Conservation (phyloP, 2,113 vertebrate genomes). For the Myocastor coypus region DNA sequence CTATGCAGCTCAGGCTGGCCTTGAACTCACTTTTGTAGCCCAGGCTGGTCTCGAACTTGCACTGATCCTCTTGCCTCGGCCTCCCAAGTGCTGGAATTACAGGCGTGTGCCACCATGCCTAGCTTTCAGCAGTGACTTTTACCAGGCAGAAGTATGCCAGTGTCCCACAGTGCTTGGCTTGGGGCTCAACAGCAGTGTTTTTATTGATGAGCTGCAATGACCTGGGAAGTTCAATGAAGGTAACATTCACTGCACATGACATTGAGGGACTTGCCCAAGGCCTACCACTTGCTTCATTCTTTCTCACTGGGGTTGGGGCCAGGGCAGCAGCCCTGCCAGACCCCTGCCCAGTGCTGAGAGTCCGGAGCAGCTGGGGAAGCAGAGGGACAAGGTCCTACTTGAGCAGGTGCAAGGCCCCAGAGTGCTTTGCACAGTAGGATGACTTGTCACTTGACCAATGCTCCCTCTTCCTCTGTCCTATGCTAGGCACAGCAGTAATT, state of each 20-base stretch:
- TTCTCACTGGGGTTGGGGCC: neutral
- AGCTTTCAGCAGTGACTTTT: neutral
- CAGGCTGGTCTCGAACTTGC: too few relatives aligned
- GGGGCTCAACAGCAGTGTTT: neutral
- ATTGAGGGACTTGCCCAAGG: accelerated
- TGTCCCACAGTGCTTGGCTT: neutral
- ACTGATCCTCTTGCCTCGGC: too few relatives aligned
- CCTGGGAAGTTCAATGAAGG: too few relatives aligned
- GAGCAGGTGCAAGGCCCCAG: neutral
- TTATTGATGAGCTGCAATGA: neutral
- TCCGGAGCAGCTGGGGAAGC: neutral
- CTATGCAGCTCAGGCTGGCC: too few relatives aligned
- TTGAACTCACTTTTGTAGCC: too few relatives aligned
- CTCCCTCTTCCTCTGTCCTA: neutral
- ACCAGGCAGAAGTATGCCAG: neutral
- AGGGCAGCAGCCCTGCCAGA: neutral
- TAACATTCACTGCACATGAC: too few relatives aligned
- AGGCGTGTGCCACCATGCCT: too few relatives aligned
- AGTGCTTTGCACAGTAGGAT: neutral
- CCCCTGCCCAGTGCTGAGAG: neutral
- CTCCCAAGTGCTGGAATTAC: too few relatives aligned
- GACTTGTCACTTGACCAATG: neutral
- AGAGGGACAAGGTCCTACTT: neutral
- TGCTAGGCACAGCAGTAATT: neutral
- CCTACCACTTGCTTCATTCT: neutral